These are phyloP conservation scores for Zhuqinia jingwanae DNA, from an alignment of 2,888 invertebrate genomes.

Conservation along the genomic window DNA sequence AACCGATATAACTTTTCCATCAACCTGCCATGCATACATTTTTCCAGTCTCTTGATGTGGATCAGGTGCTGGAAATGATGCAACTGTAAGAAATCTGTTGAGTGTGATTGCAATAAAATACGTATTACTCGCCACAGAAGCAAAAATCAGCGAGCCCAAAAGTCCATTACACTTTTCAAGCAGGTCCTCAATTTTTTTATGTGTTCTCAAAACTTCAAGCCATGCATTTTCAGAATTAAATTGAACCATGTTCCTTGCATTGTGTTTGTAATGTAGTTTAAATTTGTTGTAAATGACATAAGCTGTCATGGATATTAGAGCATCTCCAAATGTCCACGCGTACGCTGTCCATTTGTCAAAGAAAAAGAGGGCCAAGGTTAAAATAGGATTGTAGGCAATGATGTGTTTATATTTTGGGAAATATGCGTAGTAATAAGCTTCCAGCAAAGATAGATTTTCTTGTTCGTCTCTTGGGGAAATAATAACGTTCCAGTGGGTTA, in stretches of 20 bases:
- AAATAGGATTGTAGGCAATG: neutral
- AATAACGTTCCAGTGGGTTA: neutral
- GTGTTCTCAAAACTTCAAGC: neutral
- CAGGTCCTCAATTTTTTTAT: neutral
- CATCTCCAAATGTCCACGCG: constrained; percentile 27
- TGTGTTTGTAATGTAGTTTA: constrained; percentile 12
- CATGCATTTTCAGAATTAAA: neutral
- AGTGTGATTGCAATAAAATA: neutral
- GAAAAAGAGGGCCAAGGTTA: neutral
- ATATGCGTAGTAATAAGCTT: neutral
- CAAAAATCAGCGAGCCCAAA: neutral
- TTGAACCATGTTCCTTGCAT: neutral
- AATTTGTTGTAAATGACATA: neutral
- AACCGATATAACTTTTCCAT: neutral
- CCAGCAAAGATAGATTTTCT: neutral
- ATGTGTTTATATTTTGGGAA: constrained; percentile 10
- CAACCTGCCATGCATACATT: too few relatives aligned
- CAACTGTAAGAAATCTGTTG: neutral
- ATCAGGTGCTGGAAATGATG: too few relatives aligned
- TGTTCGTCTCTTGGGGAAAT: too few relatives aligned
- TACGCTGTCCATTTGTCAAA: constrained; percentile 24
- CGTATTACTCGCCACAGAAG: neutral
- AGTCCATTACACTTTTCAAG: neutral
- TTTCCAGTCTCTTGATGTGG: neutral
- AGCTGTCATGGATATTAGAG: neutral